phyloP scores from a whole-genome alignment of 2,888 invertebrate species.

The Lobophora halterata region DNA sequence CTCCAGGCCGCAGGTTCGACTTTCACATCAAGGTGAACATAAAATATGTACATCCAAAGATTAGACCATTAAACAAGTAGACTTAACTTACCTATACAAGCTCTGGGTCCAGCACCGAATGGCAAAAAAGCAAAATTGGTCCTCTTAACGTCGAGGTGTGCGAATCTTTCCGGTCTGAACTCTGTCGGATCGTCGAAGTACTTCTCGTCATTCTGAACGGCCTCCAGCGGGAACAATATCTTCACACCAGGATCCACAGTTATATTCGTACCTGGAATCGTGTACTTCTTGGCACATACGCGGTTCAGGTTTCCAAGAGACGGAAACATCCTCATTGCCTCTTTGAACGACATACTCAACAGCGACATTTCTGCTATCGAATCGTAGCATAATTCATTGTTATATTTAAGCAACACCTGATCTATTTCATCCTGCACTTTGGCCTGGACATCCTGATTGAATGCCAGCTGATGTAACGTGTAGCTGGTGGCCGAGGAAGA shows the following conservation, averaged over 20 bases:
- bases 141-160: conserved; percentile 26
- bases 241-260: conserved; percentile 55
- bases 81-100: conserved; percentile 55
- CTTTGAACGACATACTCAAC: conserved; percentile 52
- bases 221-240: conserved; percentile 54
- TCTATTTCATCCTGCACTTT: conserved; percentile 61
- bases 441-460: conserved; percentile 55
- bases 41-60: too few relatives aligned
- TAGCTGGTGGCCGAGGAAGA: conserved; percentile 65
- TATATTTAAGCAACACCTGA: conserved; percentile 44
- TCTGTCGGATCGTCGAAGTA: conserved; percentile 53
- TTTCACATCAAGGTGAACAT: too few relatives aligned
- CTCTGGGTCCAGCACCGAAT: conserved; percentile 58
- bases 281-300: conserved; percentile 44
- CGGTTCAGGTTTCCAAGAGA: conserved; percentile 50
- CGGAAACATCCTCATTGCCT: conserved; percentile 54
- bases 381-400: conserved; percentile 56
- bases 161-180: conserved; percentile 52
- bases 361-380: conserved; percentile 51
- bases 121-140: conserved; percentile 50
- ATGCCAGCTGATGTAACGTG: conserved; percentile 59
- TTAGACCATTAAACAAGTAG: too few relatives aligned
- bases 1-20: too few relatives aligned
- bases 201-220: conserved; percentile 54
- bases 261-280: conserved; percentile 45